Base-by-base conservation (phyloP, 2,888 invertebrate species). In the Rhopalosiphum nymphaeae region DNA sequence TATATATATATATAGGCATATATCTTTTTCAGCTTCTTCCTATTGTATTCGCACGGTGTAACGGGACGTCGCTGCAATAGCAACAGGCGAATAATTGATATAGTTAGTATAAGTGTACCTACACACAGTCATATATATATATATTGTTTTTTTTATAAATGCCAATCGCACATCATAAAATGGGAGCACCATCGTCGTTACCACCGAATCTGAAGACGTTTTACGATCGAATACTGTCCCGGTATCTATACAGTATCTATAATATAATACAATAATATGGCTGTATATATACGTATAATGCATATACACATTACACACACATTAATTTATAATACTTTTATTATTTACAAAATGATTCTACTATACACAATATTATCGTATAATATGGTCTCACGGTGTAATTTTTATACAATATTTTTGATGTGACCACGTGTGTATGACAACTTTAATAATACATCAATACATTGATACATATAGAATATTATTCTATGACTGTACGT, bases 31-130 rank as follows among this genome's bases (percentile, higher is more conserved):
- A 42, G 49, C 4, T 44, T 42, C 10, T 53, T 89, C 42, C n/a
- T 78, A 85, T 89, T 90, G 89, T 85, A 90, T 93, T 93, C 89
- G 84, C 89, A 90, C 89, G 57, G 89, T 61, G 89, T 93, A 90
- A 93, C 93, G 93, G 93, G 44, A 90, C 85, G 25, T 36, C 10
- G 21, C 91, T 13, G 46, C 86, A 78, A 3, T 36, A 36, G 78
- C 16, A 78, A 86, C 86, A 86, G 86, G 46, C 86, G 46, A 86
- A 86, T 44, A 86, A 44, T 44, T 78, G 16, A 78, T 78, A 78
- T 36, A 36, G 78, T 78, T 78, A 36, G 78, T 36, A 9, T 36
- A 78, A 78, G 78, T 78, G 78, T 78, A 78, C 21, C 49, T n/a
- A 49, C 10, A 87, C n/a, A 49, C 10, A 42, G 10, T 4, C 0